Percentiles rank a stretch among this genome's conserved stretches.
Conservation (phyloP, 2,888 invertebrate species). For the Phragmatobia fuliginosa region DNA sequence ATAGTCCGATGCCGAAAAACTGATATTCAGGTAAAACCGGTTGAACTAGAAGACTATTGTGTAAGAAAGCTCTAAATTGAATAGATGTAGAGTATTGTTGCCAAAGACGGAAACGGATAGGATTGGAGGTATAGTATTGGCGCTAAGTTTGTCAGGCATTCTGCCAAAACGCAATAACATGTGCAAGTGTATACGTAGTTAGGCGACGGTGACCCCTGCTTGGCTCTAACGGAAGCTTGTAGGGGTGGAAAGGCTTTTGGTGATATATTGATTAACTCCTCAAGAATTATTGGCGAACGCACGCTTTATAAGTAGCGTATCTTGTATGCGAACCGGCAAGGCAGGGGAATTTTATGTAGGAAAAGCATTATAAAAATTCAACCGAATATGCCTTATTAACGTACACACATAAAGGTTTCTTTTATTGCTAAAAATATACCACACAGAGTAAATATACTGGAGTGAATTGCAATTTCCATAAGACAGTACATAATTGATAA, state of each 20-base stretch:
- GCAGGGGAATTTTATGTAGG: slow-evolving; percentile 49
- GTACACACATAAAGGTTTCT: slow-evolving; percentile 40
- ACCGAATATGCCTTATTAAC: slow-evolving; percentile 43
- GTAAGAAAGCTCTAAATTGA: slow-evolving; percentile 1
- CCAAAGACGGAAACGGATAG: slow-evolving; percentile 6
- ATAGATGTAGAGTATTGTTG: slow-evolving; percentile 4
- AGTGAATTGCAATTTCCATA: slow-evolving; percentile 26
- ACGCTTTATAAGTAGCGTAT: slow-evolving; percentile 67
- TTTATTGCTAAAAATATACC: too few species aligned
- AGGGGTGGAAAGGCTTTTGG: slow-evolving; percentile 68
- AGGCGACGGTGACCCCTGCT: slow-evolving; percentile 39
- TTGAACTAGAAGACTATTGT: too few species aligned
- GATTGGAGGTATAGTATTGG: slow-evolving; percentile 14
- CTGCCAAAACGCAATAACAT: slow-evolving; percentile 35
- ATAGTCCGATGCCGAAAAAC: too few species aligned
- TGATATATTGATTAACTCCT: slow-evolving; percentile 78
- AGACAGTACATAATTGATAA: too few species aligned
- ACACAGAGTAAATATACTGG: too few species aligned
- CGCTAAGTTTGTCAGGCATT: slow-evolving; percentile 24
- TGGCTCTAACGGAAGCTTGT: slow-evolving; percentile 68
- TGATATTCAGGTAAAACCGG: too few species aligned
- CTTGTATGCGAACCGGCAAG: slow-evolving; percentile 54
- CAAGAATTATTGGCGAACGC: slow-evolving; percentile 74
- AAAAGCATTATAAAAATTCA: slow-evolving; percentile 50
- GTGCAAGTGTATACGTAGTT: slow-evolving; percentile 6